These are phyloP conservation scores for Lepidochitona cinerea DNA, from an alignment of 2,888 invertebrate genomes.

Conservation along the genomic window DNA sequence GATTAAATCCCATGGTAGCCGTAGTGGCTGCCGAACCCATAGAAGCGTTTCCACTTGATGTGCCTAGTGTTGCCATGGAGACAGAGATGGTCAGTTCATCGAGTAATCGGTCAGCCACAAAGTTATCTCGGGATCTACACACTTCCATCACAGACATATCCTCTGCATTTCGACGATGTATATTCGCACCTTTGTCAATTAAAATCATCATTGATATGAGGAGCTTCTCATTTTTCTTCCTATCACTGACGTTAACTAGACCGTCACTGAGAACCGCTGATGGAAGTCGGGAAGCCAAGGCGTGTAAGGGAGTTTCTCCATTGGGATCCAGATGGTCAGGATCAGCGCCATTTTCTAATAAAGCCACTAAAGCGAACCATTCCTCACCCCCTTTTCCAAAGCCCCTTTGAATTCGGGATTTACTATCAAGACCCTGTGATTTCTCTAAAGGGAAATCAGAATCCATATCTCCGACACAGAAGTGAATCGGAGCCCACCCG, in stretches of 20 bases:
- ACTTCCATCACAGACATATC: neutral
- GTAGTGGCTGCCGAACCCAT: neutral
- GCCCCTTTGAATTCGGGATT: conserved; percentile 16
- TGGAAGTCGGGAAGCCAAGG: conserved; percentile 20
- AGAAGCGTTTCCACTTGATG: neutral
- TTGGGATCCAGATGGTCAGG: conserved; percentile 13
- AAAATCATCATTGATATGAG: conserved; percentile 26
- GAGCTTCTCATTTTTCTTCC: conserved; percentile 20
- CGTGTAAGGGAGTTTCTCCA: conserved; percentile 23
- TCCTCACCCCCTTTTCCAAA: conserved; percentile 12
- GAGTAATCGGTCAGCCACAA: neutral
- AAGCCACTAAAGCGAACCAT: conserved; percentile 18
- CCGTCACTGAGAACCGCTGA: conserved; percentile 12
- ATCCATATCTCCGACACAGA: conserved; percentile 15
- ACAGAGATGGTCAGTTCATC: neutral
- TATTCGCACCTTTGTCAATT: neutral
- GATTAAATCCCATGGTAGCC: neutral
- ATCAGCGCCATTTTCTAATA: conserved; percentile 30
- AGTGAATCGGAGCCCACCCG: conserved; percentile 29
- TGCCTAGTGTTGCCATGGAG: neutral
- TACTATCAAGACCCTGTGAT: too few species aligned
- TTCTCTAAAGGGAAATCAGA: conserved; percentile 7
- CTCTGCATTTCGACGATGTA: neutral
- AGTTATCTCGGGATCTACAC: neutral
- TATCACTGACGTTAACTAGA: conserved; percentile 18